Evolutionary conservation across 2,797 vertebrate species (phyloP).

Genomic region (Crypturellus tataupa): DNA sequence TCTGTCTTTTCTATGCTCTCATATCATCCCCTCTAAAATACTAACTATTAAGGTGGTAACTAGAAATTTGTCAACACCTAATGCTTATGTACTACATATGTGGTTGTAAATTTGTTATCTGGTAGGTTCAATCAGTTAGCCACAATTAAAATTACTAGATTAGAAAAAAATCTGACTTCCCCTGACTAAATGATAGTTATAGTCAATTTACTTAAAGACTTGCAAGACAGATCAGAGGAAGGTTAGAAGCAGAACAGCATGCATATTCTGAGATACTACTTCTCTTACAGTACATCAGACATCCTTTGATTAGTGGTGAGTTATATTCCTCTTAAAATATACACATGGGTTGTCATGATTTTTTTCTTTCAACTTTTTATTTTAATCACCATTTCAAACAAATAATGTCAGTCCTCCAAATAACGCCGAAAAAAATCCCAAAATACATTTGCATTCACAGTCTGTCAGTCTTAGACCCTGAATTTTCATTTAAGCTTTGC

Average conservation of each 20-base stretch:
- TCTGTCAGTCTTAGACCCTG: background rate
- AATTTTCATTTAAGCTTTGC: background rate
- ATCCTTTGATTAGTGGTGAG: background rate
- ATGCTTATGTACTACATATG: background rate
- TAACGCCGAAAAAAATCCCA: background rate
- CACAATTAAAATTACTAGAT: background rate
- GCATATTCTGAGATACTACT: background rate
- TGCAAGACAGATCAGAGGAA: background rate
- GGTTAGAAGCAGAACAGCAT: slow-evolving; percentile 5
- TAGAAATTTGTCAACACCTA: background rate
- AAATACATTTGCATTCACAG: fast-evolving
- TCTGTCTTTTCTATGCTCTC: fast-evolving
- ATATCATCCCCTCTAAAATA: background rate
- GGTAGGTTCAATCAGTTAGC: background rate
- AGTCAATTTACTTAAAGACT: background rate
- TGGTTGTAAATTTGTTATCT: background rate
- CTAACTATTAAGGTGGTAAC: background rate
- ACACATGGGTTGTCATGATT: background rate
- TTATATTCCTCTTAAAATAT: background rate
- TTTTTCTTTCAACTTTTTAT: background rate
- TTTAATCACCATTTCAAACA: background rate
- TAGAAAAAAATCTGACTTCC: background rate
- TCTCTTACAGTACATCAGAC: background rate
- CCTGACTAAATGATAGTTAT: background rate
- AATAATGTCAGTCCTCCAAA: background rate